Percentiles rank a stretch among this genome's conserved stretches.
These are phyloP conservation scores for Onychostruthus taczanowskii DNA, from an alignment of 2,113 vertebrate genomes.

Conservation along the genomic window DNA sequence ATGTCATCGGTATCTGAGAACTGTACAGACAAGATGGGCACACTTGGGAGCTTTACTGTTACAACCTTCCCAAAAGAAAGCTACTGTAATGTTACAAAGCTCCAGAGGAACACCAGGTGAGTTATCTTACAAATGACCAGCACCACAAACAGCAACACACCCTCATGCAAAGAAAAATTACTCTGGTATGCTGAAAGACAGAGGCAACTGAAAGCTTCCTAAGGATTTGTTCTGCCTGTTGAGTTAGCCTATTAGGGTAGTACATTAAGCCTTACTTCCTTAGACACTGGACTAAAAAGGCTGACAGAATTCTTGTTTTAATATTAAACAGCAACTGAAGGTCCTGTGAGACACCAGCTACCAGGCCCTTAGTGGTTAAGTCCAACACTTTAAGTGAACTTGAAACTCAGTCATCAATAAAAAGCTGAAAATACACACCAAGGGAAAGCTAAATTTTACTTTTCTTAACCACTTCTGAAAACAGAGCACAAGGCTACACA, in stretches of 20 bases:
- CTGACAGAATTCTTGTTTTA: not conserved
- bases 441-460: not conserved
- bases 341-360: not conserved
- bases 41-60: not conserved
- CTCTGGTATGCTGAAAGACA: not conserved
- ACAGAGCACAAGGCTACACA: not conserved
- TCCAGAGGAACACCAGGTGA: not conserved
- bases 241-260: not conserved
- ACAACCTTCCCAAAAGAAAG: not conserved
- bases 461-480: not conserved
- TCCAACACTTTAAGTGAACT: not conserved
- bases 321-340: not conserved
- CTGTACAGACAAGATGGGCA: not conserved
- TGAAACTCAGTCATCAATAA: not conserved
- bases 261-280: not conserved
- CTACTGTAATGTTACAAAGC: not conserved
- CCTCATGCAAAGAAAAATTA: fast-evolving
- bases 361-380: not conserved
- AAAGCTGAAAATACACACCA: not conserved
- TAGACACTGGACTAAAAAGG: not conserved
- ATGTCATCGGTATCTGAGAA: not conserved
- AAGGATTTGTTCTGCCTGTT: not conserved
- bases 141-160: not conserved
- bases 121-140: not conserved
- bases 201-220: not conserved